phyloP scores from a whole-genome alignment of 2,113 vertebrate genomes.

The Xiphophorus hellerii region DNA sequence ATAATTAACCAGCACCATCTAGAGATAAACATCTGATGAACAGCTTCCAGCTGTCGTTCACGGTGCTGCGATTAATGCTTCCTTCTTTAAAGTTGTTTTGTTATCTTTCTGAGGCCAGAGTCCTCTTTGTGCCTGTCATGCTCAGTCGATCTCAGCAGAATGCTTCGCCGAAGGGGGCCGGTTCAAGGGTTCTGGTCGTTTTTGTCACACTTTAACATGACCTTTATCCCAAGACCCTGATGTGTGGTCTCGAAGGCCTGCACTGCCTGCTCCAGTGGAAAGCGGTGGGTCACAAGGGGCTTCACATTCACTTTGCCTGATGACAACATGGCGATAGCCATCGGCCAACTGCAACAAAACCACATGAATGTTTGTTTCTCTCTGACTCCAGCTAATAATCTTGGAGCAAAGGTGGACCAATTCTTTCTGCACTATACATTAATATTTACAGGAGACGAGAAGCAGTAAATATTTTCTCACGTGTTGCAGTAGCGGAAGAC shows the following conservation, averaged over 20 bases:
- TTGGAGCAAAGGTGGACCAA: neutral
- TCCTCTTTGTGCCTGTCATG: constrained; percentile 22
- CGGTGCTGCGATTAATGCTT: neutral
- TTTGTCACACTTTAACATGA: constrained; percentile 96
- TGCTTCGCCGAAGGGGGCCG: neutral
- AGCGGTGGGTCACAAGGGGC: constrained; percentile 94
- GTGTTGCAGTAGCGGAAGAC: constrained; percentile 98
- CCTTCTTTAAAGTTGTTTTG: constrained; percentile 10
- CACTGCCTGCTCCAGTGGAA: constrained; percentile 90
- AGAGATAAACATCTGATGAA: neutral
- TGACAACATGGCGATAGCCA: constrained; percentile 90
- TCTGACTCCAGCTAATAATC: neutral
- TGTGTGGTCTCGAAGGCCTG: constrained; percentile 91
- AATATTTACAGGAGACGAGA: neutral
- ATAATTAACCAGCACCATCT: constrained; percentile 20
- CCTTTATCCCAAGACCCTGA: constrained; percentile 90
- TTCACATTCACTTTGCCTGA: constrained; percentile 89
- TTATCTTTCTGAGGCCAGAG: constrained; percentile 43
- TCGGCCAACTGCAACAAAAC: constrained; percentile 87
- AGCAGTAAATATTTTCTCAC: constrained; percentile 75
- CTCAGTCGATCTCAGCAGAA: neutral
- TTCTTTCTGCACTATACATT: neutral
- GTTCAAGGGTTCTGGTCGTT: constrained; percentile 86
- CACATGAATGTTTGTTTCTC: neutral
- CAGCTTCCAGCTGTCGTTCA: neutral